Evolutionary conservation across 2,888 invertebrate species (phyloP).

Genomic region (Rhodophaea formosa): DNA sequence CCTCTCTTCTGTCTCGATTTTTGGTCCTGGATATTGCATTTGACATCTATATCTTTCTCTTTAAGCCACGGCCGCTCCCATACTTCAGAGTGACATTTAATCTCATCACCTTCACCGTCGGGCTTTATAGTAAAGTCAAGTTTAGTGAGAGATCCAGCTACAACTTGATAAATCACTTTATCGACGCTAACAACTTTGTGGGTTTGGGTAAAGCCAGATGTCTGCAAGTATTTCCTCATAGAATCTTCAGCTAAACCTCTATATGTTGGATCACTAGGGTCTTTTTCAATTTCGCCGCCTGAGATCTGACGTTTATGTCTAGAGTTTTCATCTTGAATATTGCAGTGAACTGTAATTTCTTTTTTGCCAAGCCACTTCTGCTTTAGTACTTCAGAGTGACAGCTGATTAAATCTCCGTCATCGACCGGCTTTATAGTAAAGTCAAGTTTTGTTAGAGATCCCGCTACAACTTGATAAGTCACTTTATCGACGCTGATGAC

Average conservation of each 20-base stretch:
- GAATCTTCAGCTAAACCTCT: constrained; percentile 35
- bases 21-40: constrained; percentile 29
- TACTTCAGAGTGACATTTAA: constrained; percentile 41
- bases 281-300: constrained; percentile 22
- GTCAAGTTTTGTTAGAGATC: constrained; percentile 28
- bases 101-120: constrained; percentile 14
- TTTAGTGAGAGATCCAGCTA: constrained; percentile 31
- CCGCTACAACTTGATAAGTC: constrained; percentile 34
- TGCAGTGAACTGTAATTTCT: constrained; percentile 28
- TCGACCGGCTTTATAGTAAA: constrained; percentile 27
- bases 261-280: constrained; percentile 34
- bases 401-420: constrained; percentile 20
- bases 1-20: constrained; percentile 25
- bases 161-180: constrained; percentile 34
- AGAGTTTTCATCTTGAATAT: neutral
- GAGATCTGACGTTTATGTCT: constrained; percentile 16
- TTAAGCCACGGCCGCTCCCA: constrained; percentile 33
- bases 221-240: constrained; percentile 30
- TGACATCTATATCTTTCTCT: constrained; percentile 34
- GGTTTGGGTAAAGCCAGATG: constrained; percentile 18
- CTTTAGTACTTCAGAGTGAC: constrained; percentile 27
- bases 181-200: constrained; percentile 26
- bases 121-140: constrained; percentile 27
- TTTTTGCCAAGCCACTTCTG: constrained; percentile 26
- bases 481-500: constrained; percentile 31